Conservation (phyloP, 2,797 vertebrate genomes). For the Poecilia picta region DNA sequence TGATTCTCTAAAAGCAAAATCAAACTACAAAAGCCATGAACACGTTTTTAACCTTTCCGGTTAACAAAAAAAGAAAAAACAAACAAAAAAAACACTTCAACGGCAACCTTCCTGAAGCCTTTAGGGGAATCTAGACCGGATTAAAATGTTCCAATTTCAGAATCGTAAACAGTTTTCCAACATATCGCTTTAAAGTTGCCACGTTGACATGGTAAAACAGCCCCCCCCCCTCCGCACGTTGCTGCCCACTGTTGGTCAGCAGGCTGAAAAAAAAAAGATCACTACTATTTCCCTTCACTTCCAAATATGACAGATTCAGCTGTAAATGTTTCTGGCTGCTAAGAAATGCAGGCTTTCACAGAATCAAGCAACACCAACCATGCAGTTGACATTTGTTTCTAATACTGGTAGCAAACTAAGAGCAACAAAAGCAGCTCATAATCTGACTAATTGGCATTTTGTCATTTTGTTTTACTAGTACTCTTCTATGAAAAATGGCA, state of each 20-base stretch:
- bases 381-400: neutral
- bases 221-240: neutral
- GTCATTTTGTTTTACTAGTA: neutral
- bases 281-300: neutral
- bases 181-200: neutral
- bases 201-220: neutral
- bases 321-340: neutral
- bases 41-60: neutral
- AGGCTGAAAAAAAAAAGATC: neutral
- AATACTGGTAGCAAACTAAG: neutral
- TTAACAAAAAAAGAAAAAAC: too few species aligned
- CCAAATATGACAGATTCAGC: neutral
- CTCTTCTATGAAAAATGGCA: neutral
- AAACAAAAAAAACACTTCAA: neutral
- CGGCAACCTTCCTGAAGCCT: neutral
- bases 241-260: neutral
- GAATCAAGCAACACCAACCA: neutral
- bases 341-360: neutral
- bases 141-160: neutral
- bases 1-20: neutral
- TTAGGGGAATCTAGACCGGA: rapidly evolving
- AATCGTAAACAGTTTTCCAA: neutral
- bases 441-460: neutral
- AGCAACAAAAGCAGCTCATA: neutral
- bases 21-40: neutral